Conservation (phyloP, 2,797 vertebrate species). For the Clamator glandarius region DNA sequence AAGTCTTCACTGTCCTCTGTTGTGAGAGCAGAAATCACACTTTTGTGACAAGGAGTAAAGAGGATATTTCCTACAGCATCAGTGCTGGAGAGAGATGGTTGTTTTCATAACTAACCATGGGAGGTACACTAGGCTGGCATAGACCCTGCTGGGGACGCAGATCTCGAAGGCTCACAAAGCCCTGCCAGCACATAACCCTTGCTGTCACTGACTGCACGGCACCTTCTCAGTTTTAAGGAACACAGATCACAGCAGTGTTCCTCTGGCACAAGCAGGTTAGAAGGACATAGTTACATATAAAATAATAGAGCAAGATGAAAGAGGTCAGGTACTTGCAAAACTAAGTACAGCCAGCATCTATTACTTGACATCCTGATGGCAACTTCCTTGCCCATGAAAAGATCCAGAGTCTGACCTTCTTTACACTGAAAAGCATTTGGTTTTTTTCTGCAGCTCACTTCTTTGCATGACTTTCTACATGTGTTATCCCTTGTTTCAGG, state of each 20-base stretch:
- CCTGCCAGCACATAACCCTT: background rate
- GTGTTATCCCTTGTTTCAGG: background rate
- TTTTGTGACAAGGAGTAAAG: background rate
- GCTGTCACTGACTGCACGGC: background rate
- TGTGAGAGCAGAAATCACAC: background rate
- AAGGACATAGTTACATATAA: background rate
- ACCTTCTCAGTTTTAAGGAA: background rate
- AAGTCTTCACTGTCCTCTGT: background rate
- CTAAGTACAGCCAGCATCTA: background rate
- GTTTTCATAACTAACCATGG: background rate
- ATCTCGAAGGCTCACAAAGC: background rate
- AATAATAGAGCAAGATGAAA: background rate
- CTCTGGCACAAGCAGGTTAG: background rate
- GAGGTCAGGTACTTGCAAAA: background rate
- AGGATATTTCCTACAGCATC: background rate
- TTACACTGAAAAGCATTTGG: background rate
- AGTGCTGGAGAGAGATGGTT: background rate
- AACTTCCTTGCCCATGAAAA: background rate
- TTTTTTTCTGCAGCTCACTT: background rate
- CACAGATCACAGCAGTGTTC: background rate
- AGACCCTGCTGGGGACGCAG: fast-evolving
- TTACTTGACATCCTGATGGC: background rate
- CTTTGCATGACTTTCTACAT: background rate
- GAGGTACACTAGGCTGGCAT: fast-evolving
- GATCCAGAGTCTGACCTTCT: background rate